Percentiles rank a stretch among this genome's conserved stretches.
phyloP scores from a whole-genome alignment of 2,888 invertebrate genomes.

The Petrolisthes cinctipes region DNA sequence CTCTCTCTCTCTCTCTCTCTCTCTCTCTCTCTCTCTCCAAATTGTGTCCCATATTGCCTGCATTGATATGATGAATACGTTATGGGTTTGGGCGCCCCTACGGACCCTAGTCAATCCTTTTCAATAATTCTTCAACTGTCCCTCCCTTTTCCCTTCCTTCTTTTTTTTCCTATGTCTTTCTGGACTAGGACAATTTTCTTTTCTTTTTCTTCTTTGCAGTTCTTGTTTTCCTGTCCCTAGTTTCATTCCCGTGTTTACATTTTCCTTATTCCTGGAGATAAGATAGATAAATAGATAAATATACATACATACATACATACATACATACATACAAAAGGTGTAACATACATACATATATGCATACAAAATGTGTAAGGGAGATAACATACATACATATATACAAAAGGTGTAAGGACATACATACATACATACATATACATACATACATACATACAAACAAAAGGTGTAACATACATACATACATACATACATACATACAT shows the following conservation, averaged over 20 bases:
- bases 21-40: no score
- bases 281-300: conserved; percentile 24
- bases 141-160: conserved; percentile 8
- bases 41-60: background rate
- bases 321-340: conserved; percentile 16
- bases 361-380: no score
- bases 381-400: background rate
- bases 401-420: background rate
- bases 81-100: background rate
- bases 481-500: conserved; percentile 7
- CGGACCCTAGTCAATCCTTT: background rate
- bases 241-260: background rate
- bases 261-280: background rate
- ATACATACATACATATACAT: conserved; percentile 11
- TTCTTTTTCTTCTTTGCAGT: background rate
- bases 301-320: conserved; percentile 31
- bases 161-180: background rate
- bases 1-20: no score
- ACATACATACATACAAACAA: conserved; percentile 19
- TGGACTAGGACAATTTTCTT: background rate
- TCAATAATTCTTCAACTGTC: background rate
- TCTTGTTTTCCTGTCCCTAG: background rate
- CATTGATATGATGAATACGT: no score
- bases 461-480: conserved; percentile 14
- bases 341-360: conserved; percentile 26